Base-by-base conservation (phyloP, 2,888 invertebrate species). In the Heterodera filipjevi region DNA sequence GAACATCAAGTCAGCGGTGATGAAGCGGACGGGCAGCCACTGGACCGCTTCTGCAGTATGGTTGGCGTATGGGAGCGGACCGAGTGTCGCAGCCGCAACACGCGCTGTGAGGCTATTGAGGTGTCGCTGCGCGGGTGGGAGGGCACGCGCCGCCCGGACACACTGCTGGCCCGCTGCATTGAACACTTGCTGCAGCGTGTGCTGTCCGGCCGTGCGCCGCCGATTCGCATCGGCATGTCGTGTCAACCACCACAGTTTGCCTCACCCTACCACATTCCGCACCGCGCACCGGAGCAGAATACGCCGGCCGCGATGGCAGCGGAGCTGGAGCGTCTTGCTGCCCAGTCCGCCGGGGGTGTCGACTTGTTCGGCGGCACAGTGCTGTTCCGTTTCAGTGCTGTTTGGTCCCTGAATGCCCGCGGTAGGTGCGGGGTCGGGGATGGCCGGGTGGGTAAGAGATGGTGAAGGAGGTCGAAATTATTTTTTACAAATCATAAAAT, bases 71-170 rank as follows among this genome's bases (percentile, higher is more conserved):
- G 53, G 53, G 53, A 53, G 53, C 53, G 53, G 19, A 53, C 53
- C 22, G 53, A 53, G 19, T 53, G 53, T 19, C 53, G 53, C 19
- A 53, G 53, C 53, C 53, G 53, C 53, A 53, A 53, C 53, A 53
- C 53, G 19, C 53, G 53, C 6, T 53, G 53, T 53, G 53, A 53
- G 53, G 53, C 53, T 16, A 22, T 53, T 5, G 53, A 53, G 6
- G 53, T 53, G 53, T 53, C 53, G 22, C 53, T 53, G 53, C 53
- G 53, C 53, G 53, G 53, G 22, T 53, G 53, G 53, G 53, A 53
- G 53, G n/a, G 53, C 16, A 22, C 53, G 22, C 53, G 53, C 22
- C n/a, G 53, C 22, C n/a, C 53, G 19, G 53, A 53, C 53, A 53
- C 53, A 22, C 53, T 53, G 53, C 19, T 53, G 19, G 53, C 53